Evolutionary conservation across 2,888 invertebrate species (phyloP), one percentile per base, ranked within the genome.

Genomic region (Drosophila hamatofila): DNA sequence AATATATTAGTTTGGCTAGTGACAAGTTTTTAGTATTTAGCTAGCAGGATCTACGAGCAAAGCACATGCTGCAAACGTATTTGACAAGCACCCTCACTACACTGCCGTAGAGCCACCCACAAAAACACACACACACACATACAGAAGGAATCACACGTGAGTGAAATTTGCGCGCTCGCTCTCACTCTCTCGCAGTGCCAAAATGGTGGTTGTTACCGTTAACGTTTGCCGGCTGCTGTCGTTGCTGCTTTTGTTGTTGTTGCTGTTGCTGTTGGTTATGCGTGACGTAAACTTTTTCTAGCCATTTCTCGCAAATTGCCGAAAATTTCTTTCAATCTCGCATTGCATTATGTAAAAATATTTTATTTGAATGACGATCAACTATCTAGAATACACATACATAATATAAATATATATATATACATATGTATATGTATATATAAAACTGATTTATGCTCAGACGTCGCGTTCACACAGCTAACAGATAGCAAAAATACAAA

Each of bases 121-220:
- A 30, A 14, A 11, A 41, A 54, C 35, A 63, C 58, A n/a, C 4
- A 35, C 41, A 48, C n/a, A 52, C 37, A 37, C 25, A 23, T 51
- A 63, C 21, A 23, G n/a, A 23, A 1, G 30, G 16, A 49, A 6
- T 39, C 30, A 76, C 69, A 74, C 65, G 79, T 77, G 61, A 69
- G 60, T 52, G 61, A 52, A 59, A 77, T 52, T 73, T 66, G 37
- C 33, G 52, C 48, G 46, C 48, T 48, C 35, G 35, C 69, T 71
- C 56, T 62, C 55, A 55, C 59, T 49, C 70, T 65, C 67, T 67
- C 49, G 25, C 39, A 25, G 39, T 23, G 33, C 39, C 46, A 76
- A 80, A 67, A 72, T 81, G 76, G 84, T 85, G 88, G 88, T 68
- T 73, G 67, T 59, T 78, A 87, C 82, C 78, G 80, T 87, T 89